Evolutionary conservation across 1,140 invertebrate genomes (phyloP).

Genomic region (Hylaeus anthracinus): DNA sequence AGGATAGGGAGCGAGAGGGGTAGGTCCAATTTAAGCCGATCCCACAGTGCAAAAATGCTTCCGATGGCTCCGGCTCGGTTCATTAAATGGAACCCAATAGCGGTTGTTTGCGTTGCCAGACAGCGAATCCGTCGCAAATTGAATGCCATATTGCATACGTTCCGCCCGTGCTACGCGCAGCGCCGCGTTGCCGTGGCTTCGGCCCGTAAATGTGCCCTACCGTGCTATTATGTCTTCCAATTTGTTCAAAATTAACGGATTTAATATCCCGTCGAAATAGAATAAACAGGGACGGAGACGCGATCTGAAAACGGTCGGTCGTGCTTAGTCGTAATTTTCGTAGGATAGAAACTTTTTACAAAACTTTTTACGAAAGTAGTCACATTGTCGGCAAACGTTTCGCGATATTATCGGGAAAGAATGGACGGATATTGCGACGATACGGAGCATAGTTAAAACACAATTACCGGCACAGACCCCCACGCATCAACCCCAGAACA

Average conservation of each 20-base stretch:
- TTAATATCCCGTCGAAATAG: slow-evolving; percentile 23
- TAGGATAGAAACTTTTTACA: no score
- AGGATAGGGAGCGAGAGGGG: slow-evolving; percentile 43
- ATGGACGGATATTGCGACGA: slow-evolving; percentile 36
- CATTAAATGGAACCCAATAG: slow-evolving; percentile 78
- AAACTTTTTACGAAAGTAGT: not conserved
- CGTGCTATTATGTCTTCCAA: slow-evolving; percentile 15
- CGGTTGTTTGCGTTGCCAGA: slow-evolving; percentile 75
- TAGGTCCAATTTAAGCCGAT: slow-evolving; percentile 73
- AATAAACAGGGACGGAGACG: not conserved
- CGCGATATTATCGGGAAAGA: slow-evolving; percentile 17
- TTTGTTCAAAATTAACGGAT: slow-evolving; percentile 49
- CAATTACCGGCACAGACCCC: slow-evolving; percentile 72
- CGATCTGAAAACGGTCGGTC: not conserved
- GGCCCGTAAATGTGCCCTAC: slow-evolving; percentile 30
- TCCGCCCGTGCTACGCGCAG: slow-evolving; percentile 48
- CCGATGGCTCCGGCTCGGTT: slow-evolving; percentile 70
- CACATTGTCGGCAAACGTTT: not conserved
- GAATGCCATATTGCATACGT: slow-evolving; percentile 76
- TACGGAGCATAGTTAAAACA: slow-evolving; percentile 71
- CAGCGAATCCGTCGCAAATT: slow-evolving; percentile 73
- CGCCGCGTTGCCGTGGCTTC: slow-evolving; percentile 40
- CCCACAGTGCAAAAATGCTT: slow-evolving; percentile 72
- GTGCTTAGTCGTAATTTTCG: no score
- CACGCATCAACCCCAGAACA: slow-evolving; percentile 68